Conservation (phyloP, 2,888 invertebrate species). For the Thera britannica region DNA sequence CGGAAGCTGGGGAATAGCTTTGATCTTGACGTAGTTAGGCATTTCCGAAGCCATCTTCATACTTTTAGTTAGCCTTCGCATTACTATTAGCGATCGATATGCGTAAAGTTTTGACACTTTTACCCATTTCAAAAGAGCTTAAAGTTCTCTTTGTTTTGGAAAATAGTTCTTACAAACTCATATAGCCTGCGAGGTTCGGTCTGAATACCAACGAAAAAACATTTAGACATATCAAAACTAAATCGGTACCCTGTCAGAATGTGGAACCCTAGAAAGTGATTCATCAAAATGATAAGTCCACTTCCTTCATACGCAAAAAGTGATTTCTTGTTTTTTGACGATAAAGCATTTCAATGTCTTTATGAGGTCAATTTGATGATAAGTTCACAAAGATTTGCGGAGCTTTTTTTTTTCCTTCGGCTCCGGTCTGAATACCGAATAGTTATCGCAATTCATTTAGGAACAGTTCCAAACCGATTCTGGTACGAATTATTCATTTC, state of each 20-base stretch:
- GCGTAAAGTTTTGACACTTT: background rate
- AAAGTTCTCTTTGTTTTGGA: too few relatives aligned
- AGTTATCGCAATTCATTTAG: too few relatives aligned
- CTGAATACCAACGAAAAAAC: too few relatives aligned
- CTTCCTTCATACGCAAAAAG: slow-evolving; percentile 4
- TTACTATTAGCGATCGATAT: background rate
- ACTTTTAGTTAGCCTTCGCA: background rate
- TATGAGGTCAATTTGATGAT: slow-evolving; percentile 9
- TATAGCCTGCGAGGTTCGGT: too few relatives aligned
- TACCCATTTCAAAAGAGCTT: background rate
- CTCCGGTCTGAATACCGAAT: too few relatives aligned
- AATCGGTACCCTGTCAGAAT: background rate
- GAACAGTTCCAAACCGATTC: too few relatives aligned
- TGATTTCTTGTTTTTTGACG: slow-evolving; percentile 15
- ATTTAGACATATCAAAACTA: background rate
- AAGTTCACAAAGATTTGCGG: background rate
- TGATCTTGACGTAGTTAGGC: background rate
- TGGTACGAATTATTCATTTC: too few relatives aligned
- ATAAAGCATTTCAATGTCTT: slow-evolving; percentile 10
- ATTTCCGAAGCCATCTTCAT: background rate
- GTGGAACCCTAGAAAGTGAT: slow-evolving; percentile 12
- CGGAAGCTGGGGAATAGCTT: background rate
- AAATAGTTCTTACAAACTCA: too few relatives aligned
- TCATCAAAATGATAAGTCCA: slow-evolving; percentile 21
- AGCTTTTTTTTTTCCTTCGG: background rate